These are phyloP conservation scores for Zosterops lateralis DNA, from an alignment of 2,113 vertebrate genomes.

Conservation along the genomic window DNA sequence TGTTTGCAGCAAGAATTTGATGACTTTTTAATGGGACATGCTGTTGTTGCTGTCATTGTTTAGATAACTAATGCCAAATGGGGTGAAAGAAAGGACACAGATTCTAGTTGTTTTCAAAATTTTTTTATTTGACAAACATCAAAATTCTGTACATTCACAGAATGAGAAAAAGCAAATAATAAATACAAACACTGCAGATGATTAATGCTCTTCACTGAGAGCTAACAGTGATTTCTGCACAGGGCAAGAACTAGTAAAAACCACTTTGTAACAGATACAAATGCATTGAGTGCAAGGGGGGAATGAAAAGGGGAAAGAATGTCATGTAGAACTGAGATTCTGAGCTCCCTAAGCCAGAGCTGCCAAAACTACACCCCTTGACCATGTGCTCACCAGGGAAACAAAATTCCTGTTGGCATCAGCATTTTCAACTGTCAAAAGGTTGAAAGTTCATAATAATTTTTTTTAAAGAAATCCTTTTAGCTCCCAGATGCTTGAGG, in stretches of 20 bases:
- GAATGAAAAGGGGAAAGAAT: neutral
- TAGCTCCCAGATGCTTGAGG: neutral
- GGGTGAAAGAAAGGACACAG: neutral
- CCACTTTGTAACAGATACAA: neutral
- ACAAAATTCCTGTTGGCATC: neutral
- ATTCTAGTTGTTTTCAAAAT: neutral
- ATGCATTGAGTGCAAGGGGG: neutral
- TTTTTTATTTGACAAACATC: neutral
- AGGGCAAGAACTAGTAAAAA: neutral
- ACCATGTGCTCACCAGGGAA: neutral
- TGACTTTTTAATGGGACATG: neutral
- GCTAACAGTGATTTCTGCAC: neutral
- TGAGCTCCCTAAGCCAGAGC: neutral
- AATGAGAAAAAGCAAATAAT: neutral
- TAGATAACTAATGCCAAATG: neutral
- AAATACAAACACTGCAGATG: neutral
- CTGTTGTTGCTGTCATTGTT: neutral
- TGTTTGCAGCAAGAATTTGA: neutral
- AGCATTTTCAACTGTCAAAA: conserved; percentile 20
- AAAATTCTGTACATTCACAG: neutral
- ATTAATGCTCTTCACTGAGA: neutral
- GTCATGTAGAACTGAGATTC: neutral
- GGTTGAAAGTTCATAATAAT: conserved; percentile 10
- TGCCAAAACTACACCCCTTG: neutral
- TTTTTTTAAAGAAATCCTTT: neutral